Percentiles rank a stretch among this genome's conserved stretches.
These are phyloP conservation scores for Papilio elwesi DNA, from an alignment of 2,888 invertebrate species.

Conservation along the genomic window DNA sequence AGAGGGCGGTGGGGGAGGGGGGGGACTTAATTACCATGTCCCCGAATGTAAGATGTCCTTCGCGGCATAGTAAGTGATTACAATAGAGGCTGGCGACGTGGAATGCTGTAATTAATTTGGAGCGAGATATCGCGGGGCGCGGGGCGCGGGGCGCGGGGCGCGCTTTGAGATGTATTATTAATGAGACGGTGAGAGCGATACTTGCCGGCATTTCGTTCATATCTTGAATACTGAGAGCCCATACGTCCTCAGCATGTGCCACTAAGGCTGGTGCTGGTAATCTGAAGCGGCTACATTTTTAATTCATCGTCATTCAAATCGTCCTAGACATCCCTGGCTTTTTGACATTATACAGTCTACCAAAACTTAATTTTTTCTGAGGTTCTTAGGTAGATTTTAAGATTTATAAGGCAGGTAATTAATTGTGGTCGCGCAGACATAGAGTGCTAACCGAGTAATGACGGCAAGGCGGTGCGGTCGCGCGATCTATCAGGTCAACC, in stretches of 20 bases:
- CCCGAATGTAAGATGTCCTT: slow-evolving; percentile 2
- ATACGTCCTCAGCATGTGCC: neutral
- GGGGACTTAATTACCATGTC: slow-evolving; percentile 15
- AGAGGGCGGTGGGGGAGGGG: neutral
- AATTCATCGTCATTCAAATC: no score
- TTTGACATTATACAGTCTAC: no score
- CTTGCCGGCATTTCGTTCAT: slow-evolving; percentile 14
- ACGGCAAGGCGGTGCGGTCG: no score
- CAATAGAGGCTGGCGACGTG: slow-evolving; percentile 1
- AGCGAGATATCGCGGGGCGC: neutral
- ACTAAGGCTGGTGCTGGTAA: slow-evolving; percentile 10
- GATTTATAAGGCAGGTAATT: no score
- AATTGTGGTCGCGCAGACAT: no score
- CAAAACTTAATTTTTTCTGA: no score
- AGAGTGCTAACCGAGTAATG: no score
- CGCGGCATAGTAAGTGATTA: slow-evolving; percentile 26
- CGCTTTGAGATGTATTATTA: slow-evolving; percentile 22
- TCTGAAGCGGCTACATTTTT: no score
- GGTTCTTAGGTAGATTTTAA: no score
- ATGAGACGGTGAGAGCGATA: neutral
- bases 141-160: slow-evolving; percentile 13
- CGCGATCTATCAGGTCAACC: no score
- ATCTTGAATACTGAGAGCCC: slow-evolving; percentile 28
- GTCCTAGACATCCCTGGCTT: no score
- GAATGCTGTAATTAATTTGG: slow-evolving; percentile 23